These are phyloP conservation scores for Tetanocera ferruginea DNA, from an alignment of 2,888 invertebrate genomes.

Conservation along the genomic window DNA sequence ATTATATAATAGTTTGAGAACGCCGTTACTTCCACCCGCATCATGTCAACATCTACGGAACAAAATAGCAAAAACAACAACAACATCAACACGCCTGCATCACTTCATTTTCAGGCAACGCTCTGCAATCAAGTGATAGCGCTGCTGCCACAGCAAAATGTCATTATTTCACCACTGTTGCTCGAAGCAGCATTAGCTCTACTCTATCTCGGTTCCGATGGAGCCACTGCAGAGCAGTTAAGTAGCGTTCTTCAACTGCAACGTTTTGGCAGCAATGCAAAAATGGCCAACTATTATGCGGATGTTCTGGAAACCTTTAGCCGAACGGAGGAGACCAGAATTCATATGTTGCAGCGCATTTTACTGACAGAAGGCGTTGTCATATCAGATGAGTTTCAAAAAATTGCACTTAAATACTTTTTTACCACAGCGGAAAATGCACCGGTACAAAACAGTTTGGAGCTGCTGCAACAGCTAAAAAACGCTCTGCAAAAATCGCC, in stretches of 20 bases:
- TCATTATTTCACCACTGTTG: conserved; percentile 70
- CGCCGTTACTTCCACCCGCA: background rate
- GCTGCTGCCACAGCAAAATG: conserved; percentile 51
- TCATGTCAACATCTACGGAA: background rate
- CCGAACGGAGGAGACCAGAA: conserved; percentile 62
- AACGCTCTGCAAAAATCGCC: conserved; percentile 27
- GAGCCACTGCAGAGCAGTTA: conserved; percentile 66
- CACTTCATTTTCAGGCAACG: background rate
- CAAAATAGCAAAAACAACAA: background rate
- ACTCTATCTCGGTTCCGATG: conserved; percentile 80
- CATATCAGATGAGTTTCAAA: conserved; percentile 57
- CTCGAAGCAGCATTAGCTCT: conserved; percentile 80
- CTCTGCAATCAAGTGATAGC: conserved; percentile 10
- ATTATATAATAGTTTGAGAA: background rate
- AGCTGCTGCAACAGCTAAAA: background rate
- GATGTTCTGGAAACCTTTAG: conserved; percentile 51
- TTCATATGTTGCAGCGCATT: conserved; percentile 65
- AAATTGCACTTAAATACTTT: conserved; percentile 64
- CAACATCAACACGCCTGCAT: conserved; percentile 5
- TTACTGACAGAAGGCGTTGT: conserved; percentile 60
- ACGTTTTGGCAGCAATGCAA: conserved; percentile 57
- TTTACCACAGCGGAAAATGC: conserved; percentile 61
- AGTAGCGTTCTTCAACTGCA: conserved; percentile 55
- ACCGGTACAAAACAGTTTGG: background rate
- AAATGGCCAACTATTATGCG: conserved; percentile 62